These are phyloP conservation scores for Vireo griseus DNA, from an alignment of 2,797 vertebrate species.

Conservation along the genomic window DNA sequence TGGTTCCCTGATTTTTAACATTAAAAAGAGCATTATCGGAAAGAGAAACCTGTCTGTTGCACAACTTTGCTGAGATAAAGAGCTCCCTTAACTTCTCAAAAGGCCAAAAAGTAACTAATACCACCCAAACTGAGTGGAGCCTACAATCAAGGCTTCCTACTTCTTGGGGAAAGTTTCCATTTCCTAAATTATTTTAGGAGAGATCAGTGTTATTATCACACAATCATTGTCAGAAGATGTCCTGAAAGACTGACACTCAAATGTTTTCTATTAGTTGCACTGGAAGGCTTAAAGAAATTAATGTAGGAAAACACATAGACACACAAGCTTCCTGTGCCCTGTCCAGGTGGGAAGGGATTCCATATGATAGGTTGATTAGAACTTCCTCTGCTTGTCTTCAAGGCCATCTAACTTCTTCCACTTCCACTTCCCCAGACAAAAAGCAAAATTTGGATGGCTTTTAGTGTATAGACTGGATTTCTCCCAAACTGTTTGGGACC, in stretches of 20 bases:
- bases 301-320: not conserved
- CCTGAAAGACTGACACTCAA: not conserved
- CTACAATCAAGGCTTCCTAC: not conserved
- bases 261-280: not conserved
- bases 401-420: not conserved
- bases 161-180: not conserved
- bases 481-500: not conserved
- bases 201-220: not conserved
- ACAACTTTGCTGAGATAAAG: not conserved
- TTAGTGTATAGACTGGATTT: not conserved
- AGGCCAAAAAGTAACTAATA: not conserved
- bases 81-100: not conserved
- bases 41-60: not conserved
- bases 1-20: not conserved
- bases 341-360: not conserved
- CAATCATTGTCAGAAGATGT: not conserved
- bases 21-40: not conserved
- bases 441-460: not conserved
- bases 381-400: not conserved
- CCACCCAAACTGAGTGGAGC: not conserved
- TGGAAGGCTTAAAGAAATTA: not conserved
- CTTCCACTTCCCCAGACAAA: not conserved
- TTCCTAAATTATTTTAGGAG: not conserved
- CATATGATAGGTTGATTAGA: not conserved
- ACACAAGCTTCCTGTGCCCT: not conserved